A percentile compares a stretch with the other conserved stretches of the same genome.
phyloP scores from a whole-genome alignment of 2,888 invertebrate species.

The Melieria omissa region DNA sequence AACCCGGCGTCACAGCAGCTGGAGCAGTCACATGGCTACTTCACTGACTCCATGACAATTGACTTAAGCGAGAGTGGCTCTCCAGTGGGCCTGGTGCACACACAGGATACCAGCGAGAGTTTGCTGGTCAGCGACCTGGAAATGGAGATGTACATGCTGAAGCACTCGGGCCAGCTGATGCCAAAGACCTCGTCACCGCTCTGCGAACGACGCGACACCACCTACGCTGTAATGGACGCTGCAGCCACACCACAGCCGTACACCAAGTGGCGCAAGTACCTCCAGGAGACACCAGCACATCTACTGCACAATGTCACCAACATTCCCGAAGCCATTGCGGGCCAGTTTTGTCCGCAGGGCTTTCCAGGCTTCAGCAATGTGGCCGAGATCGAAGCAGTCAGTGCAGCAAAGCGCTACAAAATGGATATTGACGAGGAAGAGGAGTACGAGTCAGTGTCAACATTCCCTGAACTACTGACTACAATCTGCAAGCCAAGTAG shows the following conservation, averaged over 20 bases:
- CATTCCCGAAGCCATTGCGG: slow-evolving; percentile 62
- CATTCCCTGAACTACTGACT: slow-evolving; percentile 5
- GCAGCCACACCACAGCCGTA: slow-evolving; percentile 48
- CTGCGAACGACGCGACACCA: slow-evolving; percentile 46
- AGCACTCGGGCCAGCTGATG: slow-evolving; percentile 54
- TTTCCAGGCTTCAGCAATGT: slow-evolving; percentile 59
- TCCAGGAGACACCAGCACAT: slow-evolving; percentile 57
- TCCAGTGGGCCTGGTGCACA: slow-evolving; percentile 27
- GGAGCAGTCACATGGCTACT: slow-evolving; percentile 48
- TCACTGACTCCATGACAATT: slow-evolving; percentile 42
- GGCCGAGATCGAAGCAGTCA: slow-evolving; percentile 51
- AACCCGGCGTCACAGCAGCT: slow-evolving; percentile 6
- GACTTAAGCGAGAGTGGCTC: slow-evolving; percentile 24
- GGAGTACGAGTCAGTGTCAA: slow-evolving; percentile 15
- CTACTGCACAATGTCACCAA: slow-evolving; percentile 55
- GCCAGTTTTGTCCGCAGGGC: slow-evolving; percentile 56
- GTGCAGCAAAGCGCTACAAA: slow-evolving; percentile 56
- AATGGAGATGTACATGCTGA: slow-evolving; percentile 65
- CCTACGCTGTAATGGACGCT: slow-evolving; percentile 17
- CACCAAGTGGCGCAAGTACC: slow-evolving; percentile 55
- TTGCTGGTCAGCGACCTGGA: slow-evolving; percentile 50
- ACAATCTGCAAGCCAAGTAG: no score
- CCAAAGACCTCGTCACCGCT: slow-evolving; percentile 62
- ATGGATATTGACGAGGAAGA: slow-evolving; percentile 43
- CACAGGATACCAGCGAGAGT: slow-evolving; percentile 29